Evolutionary conservation across 2,888 invertebrate genomes (phyloP).

Genomic region (Brenthis daphne): DNA sequence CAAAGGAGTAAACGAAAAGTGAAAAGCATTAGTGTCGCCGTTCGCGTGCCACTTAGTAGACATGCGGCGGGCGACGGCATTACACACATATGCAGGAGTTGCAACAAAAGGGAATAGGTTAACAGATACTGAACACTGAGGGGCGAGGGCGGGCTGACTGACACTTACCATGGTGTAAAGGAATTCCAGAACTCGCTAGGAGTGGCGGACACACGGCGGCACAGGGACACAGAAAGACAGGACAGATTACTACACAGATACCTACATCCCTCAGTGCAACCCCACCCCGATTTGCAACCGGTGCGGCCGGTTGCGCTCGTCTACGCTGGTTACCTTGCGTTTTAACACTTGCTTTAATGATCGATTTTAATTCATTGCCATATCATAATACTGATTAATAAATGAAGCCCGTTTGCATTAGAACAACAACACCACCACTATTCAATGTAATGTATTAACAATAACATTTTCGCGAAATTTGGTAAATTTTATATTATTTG

Average conservation of each 20-base stretch:
- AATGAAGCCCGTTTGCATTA: constrained; percentile 80
- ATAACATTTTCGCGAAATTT: constrained; percentile 24
- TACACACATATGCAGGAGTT: constrained; percentile 81
- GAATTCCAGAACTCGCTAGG: constrained; percentile 99
- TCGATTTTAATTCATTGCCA: constrained; percentile 49
- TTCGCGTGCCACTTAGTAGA: constrained; percentile 70
- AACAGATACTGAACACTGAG: constrained; percentile 82
- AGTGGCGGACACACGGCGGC: constrained; percentile 86
- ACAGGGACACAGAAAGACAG: constrained; percentile 87
- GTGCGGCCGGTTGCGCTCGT: constrained; percentile 73
- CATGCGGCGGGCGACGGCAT: constrained; percentile 75
- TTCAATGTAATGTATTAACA: constrained; percentile 37
- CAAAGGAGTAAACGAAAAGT: constrained; percentile 79
- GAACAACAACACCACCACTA: constrained; percentile 76
- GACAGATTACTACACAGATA: constrained; percentile 84
- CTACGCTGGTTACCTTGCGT: constrained; percentile 81
- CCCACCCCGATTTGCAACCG: constrained; percentile 77
- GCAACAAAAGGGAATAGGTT: constrained; percentile 81
- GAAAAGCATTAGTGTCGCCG: constrained; percentile 77
- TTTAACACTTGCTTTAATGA: constrained; percentile 70
- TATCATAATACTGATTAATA: constrained; percentile 53
- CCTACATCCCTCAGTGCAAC: constrained; percentile 83
- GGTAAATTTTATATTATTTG: constrained; percentile 37
- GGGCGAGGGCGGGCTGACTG: constrained; percentile 84
- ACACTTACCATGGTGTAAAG: constrained; percentile 99